phyloP scores from a whole-genome alignment of 2,113 vertebrate species.

The Rattus rattus region DNA sequence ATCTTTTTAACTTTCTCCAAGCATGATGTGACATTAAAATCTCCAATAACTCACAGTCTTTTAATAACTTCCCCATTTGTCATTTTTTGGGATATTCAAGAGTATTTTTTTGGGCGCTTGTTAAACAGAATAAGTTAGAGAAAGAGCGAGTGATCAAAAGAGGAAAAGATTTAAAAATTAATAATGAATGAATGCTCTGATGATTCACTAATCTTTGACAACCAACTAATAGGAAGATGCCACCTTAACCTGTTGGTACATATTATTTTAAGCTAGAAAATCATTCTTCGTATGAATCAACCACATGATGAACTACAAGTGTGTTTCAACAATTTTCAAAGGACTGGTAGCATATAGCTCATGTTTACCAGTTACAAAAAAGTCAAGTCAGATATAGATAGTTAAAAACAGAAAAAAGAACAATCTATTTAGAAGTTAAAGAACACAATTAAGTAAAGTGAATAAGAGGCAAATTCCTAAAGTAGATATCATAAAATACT shows the following conservation, averaged over 20 bases:
- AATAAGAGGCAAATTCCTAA: not conserved
- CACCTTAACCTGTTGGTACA: not conserved
- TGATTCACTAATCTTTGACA: not conserved
- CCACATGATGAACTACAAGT: not conserved
- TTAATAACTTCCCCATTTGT: not conserved
- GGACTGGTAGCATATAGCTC: not conserved
- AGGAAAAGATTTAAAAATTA: not conserved
- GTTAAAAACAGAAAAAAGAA: not conserved
- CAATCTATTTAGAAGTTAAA: not conserved
- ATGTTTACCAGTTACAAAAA: not conserved
- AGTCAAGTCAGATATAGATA: not conserved
- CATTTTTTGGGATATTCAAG: not conserved
- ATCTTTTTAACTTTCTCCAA: conserved; percentile 8
- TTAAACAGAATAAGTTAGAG: not conserved
- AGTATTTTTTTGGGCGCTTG: not conserved
- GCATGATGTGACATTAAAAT: not conserved
- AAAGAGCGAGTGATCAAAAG: not conserved
- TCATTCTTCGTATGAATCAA: not conserved
- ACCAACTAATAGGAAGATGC: not conserved
- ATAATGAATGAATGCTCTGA: not conserved
- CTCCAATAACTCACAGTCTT: not conserved
- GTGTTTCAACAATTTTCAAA: not conserved
- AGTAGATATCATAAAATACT: not conserved
- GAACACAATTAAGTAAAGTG: not conserved
- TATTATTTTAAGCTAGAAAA: not conserved